A percentile compares a stretch with the other conserved stretches of the same genome.
Evolutionary conservation across 2,113 vertebrate genomes (phyloP).

Genomic region (Anolis carolinensis): DNA sequence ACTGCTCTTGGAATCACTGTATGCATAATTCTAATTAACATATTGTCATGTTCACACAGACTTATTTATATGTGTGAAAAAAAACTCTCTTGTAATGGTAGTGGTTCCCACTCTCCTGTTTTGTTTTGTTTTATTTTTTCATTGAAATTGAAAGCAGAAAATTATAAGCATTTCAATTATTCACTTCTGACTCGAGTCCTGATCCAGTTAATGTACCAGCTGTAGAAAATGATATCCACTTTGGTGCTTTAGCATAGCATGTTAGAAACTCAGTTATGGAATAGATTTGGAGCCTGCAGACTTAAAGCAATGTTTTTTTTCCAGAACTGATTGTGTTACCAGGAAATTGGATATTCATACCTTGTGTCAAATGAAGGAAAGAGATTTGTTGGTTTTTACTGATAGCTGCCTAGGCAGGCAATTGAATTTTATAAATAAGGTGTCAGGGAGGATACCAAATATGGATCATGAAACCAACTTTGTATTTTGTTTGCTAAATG

Average conservation of each 20-base stretch:
- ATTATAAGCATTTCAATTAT: constrained; percentile 29
- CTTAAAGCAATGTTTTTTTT: constrained; percentile 28
- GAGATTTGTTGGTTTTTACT: constrained; percentile 7
- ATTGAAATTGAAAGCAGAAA: constrained; percentile 47
- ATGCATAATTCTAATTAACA: not conserved
- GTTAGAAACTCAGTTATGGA: constrained; percentile 34
- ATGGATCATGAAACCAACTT: constrained; percentile 5
- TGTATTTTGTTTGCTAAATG: constrained; percentile 33
- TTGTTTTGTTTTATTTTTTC: constrained; percentile 17
- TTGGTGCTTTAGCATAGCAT: constrained; percentile 42
- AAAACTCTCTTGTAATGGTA: constrained; percentile 14
- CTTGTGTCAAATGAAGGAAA: constrained; percentile 29
- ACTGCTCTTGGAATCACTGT: not conserved
- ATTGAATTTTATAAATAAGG: constrained; percentile 23
- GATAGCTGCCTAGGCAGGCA: constrained; percentile 22
- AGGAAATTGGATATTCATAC: constrained; percentile 34
- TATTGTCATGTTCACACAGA: constrained; percentile 8
- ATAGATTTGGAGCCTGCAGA: constrained; percentile 42
- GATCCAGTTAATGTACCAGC: constrained; percentile 46
- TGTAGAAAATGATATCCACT: constrained; percentile 43
- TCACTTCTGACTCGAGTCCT: constrained; percentile 34
- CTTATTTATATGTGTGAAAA: not conserved
- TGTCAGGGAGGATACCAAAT: constrained; percentile 35
- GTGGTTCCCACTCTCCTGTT: constrained; percentile 31
- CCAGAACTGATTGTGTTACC: constrained; percentile 31